These are phyloP conservation scores for Oncorhynchus tshawytscha DNA, from an alignment of 2,113 vertebrate species.

Conservation along the genomic window DNA sequence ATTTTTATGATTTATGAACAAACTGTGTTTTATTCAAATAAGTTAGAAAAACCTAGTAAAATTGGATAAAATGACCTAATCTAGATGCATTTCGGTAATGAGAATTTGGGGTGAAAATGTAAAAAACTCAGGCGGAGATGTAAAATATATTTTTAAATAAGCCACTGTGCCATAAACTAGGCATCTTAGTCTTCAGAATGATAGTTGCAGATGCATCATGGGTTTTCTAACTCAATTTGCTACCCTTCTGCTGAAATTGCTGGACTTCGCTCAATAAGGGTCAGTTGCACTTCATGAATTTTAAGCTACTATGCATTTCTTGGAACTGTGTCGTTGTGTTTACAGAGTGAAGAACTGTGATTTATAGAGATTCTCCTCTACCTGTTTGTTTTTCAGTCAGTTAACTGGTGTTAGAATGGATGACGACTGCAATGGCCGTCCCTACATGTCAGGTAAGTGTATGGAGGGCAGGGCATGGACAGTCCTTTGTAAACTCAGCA, in stretches of 20 bases:
- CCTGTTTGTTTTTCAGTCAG: conserved; percentile 55
- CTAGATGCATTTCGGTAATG: no score
- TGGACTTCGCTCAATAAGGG: not conserved
- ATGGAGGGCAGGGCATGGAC: not conserved
- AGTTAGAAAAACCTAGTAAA: no score
- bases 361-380: not conserved
- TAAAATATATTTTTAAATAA: no score
- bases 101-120: no score
- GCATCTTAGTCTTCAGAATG: no score
- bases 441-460: conserved; percentile 86
- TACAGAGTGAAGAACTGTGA: not conserved
- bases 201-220: no score
- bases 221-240: no score
- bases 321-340: not conserved
- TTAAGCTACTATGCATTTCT: not conserved
- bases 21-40: no score
- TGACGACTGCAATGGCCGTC: conserved; percentile 92
- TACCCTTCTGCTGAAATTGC: not conserved
- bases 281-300: not conserved
- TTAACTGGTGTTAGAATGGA: conserved; percentile 85
- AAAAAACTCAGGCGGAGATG: no score
- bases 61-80: no score
- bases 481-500: not conserved
- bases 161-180: no score
- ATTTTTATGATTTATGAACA: no score